Evolutionary conservation across 2,113 vertebrate species (phyloP).

Genomic region (Nycticryphes semicollaris): DNA sequence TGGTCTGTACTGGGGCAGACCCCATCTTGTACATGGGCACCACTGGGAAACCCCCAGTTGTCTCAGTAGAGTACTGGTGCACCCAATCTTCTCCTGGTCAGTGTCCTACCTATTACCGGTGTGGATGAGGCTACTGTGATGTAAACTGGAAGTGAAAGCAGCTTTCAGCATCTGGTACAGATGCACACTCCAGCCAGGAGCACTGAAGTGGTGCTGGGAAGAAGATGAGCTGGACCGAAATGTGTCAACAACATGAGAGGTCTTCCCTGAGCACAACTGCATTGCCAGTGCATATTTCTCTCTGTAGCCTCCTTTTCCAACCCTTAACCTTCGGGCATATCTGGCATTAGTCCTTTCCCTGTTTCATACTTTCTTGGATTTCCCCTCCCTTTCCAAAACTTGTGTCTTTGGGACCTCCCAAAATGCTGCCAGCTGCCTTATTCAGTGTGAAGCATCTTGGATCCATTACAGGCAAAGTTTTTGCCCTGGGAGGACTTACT

Average conservation of each 20-base stretch:
- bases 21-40: not conserved
- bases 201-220: not conserved
- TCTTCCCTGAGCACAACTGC: not conserved
- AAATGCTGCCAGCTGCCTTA: not conserved
- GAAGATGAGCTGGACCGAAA: not conserved
- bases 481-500: not conserved
- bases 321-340: not conserved
- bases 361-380: not conserved
- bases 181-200: not conserved
- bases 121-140: not conserved
- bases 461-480: not conserved
- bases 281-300: not conserved
- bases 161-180: not conserved
- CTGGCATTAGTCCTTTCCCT: not conserved
- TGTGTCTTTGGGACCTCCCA: not conserved
- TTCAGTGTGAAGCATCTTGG: not conserved
- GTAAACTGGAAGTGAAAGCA: not conserved
- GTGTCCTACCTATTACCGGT: not conserved
- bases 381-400: not conserved
- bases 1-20: not conserved
- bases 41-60: not conserved
- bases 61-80: not conserved
- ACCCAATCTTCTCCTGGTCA: not conserved
- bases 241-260: not conserved
- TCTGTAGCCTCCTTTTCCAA: not conserved